Conservation (phyloP, 2,888 invertebrate species). For the Gymnosoma rotundatum region DNA sequence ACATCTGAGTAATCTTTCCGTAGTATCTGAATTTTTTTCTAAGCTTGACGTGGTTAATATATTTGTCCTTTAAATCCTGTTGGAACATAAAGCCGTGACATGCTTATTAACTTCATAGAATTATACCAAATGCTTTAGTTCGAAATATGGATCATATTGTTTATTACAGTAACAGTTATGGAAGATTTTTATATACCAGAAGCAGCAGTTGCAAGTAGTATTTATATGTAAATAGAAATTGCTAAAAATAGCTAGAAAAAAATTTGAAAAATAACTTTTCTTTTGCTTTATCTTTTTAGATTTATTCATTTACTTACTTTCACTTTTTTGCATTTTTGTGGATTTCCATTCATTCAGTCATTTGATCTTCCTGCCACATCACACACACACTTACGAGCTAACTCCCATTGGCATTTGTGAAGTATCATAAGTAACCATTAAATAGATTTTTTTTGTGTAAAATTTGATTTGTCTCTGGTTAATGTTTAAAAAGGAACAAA, state of each 20-base stretch:
- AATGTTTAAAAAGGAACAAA: conserved; percentile 23
- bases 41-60: too few relatives aligned
- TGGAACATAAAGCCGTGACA: too few relatives aligned
- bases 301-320: conserved; percentile 36
- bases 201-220: conserved; percentile 9
- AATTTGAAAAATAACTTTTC: too few relatives aligned
- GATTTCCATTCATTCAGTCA: conserved; percentile 28
- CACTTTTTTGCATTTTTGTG: not conserved
- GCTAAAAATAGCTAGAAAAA: conserved; percentile 17
- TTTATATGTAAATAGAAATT: conserved; percentile 50
- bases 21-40: too few relatives aligned
- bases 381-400: not conserved
- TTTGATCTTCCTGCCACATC: conserved; percentile 1
- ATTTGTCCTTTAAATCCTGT: too few relatives aligned
- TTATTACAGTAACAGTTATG: not conserved
- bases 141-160: not conserved
- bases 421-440: conserved; percentile 66
- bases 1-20: too few relatives aligned
- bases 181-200: not conserved
- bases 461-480: conserved; percentile 67
- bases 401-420: conserved; percentile 23
- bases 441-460: conserved; percentile 68
- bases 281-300: not conserved
- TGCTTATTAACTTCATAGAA: too few relatives aligned
- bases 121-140: too few relatives aligned